Base-by-base conservation (phyloP, 2,113 vertebrate species). In the Microcebus lehilahytsara region DNA sequence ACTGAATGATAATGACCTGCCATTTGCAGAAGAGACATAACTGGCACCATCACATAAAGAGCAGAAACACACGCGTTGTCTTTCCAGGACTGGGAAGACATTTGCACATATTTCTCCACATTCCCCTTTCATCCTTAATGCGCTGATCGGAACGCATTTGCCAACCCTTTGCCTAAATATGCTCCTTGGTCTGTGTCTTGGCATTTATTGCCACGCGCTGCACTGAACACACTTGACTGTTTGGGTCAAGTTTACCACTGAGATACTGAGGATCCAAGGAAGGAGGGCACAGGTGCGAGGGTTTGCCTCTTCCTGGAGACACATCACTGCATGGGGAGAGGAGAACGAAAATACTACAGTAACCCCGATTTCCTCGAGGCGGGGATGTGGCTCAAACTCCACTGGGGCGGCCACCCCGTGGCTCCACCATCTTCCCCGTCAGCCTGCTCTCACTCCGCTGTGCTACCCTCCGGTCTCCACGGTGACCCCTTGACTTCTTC, bases 171-270 rank as follows among this genome's bases (percentile, higher is more conserved):
- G 30, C 67, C 62, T 49, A 60, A 22, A 75, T 0, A 46, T 0
- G 2, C 19, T 22, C n/a, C 20, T 51, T 30, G 5, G 11, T 69
- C 46, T 42, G 51, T 20, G 20, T 22, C 8, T 8, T 2, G 1
- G 49, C 9, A 16, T 79, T 72, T 46, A 9, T 5, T 5, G 14
- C 49, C 37, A 3, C 6, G 37, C 14, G 27, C 19, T 32, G 0
- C 14, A 13, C 0, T 3, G 25, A 42, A 10, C 23, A 11, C 1
- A 10, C 1, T 20, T 42, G 27, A 25, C 40, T 0, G 2, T 40
- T 56, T 20, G 25, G 71, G 22, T 22, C 37, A 12, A 27, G 12
- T 40, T 53, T 27, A 34, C 9, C 53, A 20, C 16, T 19, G 30
- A 27, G 25, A 66, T 0, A 19, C 20, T 8, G 6, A 56, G 58